Evolutionary conservation across 92 coral and sea anemone species (phyloP).

Genomic region (Paramuricea clavata): DNA sequence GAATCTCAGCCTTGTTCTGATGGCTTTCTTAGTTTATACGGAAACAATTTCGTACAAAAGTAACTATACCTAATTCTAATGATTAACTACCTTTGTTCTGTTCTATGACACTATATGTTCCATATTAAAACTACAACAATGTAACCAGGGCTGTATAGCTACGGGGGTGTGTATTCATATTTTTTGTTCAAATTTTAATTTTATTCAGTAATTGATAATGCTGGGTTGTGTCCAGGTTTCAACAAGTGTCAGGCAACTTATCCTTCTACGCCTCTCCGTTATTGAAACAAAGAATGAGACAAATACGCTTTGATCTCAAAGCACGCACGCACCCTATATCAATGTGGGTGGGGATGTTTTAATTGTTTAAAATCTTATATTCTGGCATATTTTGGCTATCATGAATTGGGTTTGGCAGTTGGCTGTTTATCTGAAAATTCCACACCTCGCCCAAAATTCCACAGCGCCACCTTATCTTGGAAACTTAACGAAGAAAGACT

Average conservation of each 20-base stretch:
- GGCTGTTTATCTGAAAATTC: slow-evolving; percentile 5
- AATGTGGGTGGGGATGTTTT: not conserved
- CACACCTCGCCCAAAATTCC: not conserved
- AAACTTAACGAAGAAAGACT: not conserved
- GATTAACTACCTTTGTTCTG: too few species aligned
- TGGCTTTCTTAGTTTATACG: too few species aligned
- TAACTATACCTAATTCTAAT: too few species aligned
- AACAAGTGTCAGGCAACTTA: not conserved
- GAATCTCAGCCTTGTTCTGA: too few species aligned
- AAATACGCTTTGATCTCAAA: not conserved
- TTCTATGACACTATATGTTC: too few species aligned
- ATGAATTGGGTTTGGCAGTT: not conserved
- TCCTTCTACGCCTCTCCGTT: not conserved
- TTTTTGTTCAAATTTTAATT: too few species aligned
- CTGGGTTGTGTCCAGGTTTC: not conserved
- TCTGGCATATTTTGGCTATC: slow-evolving; percentile 7
- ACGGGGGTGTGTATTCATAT: too few species aligned
- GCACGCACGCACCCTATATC: not conserved
- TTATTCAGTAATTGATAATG: too few species aligned
- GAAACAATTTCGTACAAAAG: too few species aligned
- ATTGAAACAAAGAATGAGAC: not conserved
- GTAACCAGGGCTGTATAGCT: too few species aligned
- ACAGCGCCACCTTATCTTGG: not conserved
- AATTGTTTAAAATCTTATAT: not conserved
- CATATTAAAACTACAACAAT: too few species aligned